Conservation (phyloP, 2,888 invertebrate species). For the Plagodis dolabraria region DNA sequence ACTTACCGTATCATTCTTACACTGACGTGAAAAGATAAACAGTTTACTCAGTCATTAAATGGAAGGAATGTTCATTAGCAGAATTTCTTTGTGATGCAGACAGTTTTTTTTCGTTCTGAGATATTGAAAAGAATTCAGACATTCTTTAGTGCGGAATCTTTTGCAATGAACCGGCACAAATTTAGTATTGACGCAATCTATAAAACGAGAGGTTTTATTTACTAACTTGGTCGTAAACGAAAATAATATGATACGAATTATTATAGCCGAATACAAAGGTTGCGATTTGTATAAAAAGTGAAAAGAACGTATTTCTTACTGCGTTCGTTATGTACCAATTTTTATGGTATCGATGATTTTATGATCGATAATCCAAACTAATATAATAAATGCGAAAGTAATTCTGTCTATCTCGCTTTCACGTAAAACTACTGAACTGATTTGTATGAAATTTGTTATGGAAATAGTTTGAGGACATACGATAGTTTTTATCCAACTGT, state of each 20-base stretch:
- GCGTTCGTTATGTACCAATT: no score
- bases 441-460: no score
- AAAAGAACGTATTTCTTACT: neutral
- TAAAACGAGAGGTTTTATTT: slow-evolving; percentile 16
- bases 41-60: slow-evolving; percentile 25
- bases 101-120: slow-evolving; percentile 11
- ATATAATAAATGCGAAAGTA: no score
- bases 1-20: slow-evolving; percentile 20
- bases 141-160: slow-evolving; percentile 20
- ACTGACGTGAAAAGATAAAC: slow-evolving; percentile 24
- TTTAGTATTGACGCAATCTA: slow-evolving; percentile 9
- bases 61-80: slow-evolving; percentile 23
- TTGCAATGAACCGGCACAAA: slow-evolving; percentile 20
- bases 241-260: slow-evolving; percentile 1
- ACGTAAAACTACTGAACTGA: no score
- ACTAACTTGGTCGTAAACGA: slow-evolving; percentile 12
- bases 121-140: slow-evolving; percentile 13
- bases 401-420: no score
- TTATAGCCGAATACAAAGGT: slow-evolving; percentile 6
- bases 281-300: neutral
- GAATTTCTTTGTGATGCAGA: slow-evolving; percentile 19
- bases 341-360: no score
- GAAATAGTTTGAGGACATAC: no score
- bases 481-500: no score
- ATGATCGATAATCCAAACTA: no score